Evolutionary conservation across 2,888 invertebrate species (phyloP).

Genomic region (Lithophane semibrunnea): DNA sequence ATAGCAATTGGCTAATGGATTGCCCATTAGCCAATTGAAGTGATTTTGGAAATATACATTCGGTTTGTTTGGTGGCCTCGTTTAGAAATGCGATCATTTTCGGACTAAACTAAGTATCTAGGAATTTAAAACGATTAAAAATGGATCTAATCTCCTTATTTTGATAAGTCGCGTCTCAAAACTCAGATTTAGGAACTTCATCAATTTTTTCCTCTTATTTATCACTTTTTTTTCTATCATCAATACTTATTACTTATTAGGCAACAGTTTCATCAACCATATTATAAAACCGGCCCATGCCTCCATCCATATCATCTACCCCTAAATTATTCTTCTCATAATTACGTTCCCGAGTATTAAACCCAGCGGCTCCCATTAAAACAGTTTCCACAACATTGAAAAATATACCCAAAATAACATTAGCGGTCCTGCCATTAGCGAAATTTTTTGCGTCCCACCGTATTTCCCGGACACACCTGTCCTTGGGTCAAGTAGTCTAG

Average conservation of each 20-base stretch:
- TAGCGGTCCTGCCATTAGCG: constrained; percentile 40
- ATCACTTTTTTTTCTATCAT: background rate
- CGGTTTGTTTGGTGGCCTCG: background rate
- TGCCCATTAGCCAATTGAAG: constrained; percentile 1
- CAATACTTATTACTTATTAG: background rate
- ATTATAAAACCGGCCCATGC: constrained; percentile 1
- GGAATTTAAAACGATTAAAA: background rate
- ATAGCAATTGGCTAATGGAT: background rate
- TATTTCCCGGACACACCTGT: constrained; percentile 50
- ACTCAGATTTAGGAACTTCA: rapidly evolving
- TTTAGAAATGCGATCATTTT: background rate
- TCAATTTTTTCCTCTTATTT: background rate
- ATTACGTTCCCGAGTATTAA: constrained; percentile 42
- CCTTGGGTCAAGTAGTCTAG: constrained; percentile 56
- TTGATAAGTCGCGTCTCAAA: background rate
- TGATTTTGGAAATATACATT: constrained; percentile 4
- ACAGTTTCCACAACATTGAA: constrained; percentile 41
- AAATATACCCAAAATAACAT: constrained; percentile 56
- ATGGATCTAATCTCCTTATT: background rate
- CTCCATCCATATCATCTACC: constrained; percentile 3
- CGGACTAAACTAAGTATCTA: too few relatives aligned
- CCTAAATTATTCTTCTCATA: constrained; percentile 33
- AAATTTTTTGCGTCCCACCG: constrained; percentile 36
- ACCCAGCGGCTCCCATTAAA: constrained; percentile 34
- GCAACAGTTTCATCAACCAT: background rate